Evolutionary conservation across 1,140 invertebrate species (phyloP).

Genomic region (Chironomus tepperi): DNA sequence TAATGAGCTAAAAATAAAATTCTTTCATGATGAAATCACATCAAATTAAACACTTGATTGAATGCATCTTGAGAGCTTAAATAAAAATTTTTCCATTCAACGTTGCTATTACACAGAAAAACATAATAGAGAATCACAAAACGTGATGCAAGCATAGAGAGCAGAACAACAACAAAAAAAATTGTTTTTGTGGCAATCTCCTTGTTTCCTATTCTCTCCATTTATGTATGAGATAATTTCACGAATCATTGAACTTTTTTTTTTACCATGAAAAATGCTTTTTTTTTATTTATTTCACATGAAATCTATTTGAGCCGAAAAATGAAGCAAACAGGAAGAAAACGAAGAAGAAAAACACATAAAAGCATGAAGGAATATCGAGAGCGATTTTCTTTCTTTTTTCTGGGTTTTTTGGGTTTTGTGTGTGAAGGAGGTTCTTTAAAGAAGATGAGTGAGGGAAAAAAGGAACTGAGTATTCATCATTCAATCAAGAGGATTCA

Average conservation of each 20-base stretch:
- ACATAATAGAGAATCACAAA: background rate
- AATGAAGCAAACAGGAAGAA: too few relatives aligned
- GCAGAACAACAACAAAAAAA: too few relatives aligned
- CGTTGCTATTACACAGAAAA: background rate
- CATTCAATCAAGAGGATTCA: background rate
- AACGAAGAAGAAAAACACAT: background rate
- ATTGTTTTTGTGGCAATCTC: slow-evolving; percentile 4
- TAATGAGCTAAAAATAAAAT: background rate
- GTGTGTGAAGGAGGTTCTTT: background rate
- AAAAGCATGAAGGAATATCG: background rate
- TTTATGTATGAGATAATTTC: slow-evolving; percentile 22
- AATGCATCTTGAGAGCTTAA: slow-evolving; percentile 1
- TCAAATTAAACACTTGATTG: slow-evolving; percentile 18
- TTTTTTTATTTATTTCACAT: too few relatives aligned
- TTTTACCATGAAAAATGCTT: background rate
- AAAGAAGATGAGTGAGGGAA: too few relatives aligned
- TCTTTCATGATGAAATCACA: background rate
- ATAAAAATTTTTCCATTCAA: background rate
- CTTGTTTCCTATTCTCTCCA: background rate
- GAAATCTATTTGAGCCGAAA: too few relatives aligned
- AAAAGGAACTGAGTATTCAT: background rate
- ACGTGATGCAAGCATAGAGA: background rate
- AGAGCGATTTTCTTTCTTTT: background rate
- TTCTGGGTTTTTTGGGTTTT: background rate
- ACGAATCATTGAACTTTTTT: slow-evolving; percentile 22